phyloP scores from a whole-genome alignment of 1,140 invertebrate species.

The Trichonephila clavata region DNA sequence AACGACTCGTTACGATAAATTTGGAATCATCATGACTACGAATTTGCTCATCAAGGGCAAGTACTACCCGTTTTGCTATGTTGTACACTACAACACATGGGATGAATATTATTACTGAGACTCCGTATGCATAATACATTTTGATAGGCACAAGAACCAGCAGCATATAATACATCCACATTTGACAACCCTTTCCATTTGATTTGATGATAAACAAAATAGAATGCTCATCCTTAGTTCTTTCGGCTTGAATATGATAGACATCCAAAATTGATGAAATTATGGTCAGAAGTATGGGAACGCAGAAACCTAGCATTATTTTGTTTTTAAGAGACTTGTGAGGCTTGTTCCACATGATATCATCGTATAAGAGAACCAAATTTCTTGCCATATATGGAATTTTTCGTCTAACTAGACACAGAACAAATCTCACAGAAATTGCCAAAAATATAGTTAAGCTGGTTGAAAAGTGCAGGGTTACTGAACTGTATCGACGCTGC shows the following conservation, averaged over 20 bases:
- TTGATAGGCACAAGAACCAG: conserved; percentile 54
- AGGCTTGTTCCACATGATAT: conserved; percentile 19
- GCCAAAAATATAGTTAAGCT: conserved; percentile 62
- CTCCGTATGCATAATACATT: conserved; percentile 71
- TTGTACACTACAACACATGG: conserved; percentile 58
- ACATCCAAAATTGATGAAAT: conserved; percentile 43
- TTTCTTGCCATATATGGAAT: conserved; percentile 49
- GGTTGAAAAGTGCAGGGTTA: conserved; percentile 59
- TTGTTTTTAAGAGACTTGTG: conserved; percentile 31
- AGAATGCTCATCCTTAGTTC: conserved; percentile 61
- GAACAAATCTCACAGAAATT: conserved; percentile 45
- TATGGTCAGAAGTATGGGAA: conserved; percentile 8
- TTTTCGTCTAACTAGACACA: conserved; percentile 7
- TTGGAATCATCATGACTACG: neutral
- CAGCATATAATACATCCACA: conserved; percentile 60
- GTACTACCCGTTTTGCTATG: conserved; percentile 7
- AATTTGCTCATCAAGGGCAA: conserved; percentile 32
- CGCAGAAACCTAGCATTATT: conserved; percentile 10
- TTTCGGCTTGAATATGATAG: conserved; percentile 14
- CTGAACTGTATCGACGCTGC: conserved; percentile 68
- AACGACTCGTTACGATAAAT: neutral
- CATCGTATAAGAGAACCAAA: conserved; percentile 58
- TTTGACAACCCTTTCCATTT: conserved; percentile 1
- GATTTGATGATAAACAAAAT: conserved; percentile 62
- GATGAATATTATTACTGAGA: conserved; percentile 60